Conservation (phyloP, 2,797 vertebrate genomes). For the Cossypha dichroa region DNA sequence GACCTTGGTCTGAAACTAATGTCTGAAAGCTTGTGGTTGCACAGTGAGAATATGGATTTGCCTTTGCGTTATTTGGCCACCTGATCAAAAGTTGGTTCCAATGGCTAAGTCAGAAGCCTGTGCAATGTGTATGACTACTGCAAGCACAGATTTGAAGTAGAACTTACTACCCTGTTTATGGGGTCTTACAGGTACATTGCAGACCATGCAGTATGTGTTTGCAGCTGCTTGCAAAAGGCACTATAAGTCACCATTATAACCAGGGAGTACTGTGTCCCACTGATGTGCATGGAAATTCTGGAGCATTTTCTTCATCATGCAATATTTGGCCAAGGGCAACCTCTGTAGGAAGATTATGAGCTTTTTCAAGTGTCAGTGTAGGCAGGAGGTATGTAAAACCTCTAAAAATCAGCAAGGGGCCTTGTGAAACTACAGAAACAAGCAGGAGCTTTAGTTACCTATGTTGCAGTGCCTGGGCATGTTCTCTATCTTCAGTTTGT, state of each 20-base stretch:
- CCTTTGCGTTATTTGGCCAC: not conserved
- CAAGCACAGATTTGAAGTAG: not conserved
- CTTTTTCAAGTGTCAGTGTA: not conserved
- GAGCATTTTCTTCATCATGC: not conserved
- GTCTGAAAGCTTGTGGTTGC: not conserved
- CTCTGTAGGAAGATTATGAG: not conserved
- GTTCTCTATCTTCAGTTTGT: not conserved
- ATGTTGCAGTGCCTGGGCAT: not conserved
- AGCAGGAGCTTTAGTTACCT: not conserved
- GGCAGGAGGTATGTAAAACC: not conserved
- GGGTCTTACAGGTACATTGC: not conserved
- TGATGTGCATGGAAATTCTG: not conserved
- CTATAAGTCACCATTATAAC: not conserved
- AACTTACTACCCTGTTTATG: not conserved
- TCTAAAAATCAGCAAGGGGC: not conserved
- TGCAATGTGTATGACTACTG: accelerated
- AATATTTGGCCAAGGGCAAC: not conserved
- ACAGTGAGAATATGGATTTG: not conserved
- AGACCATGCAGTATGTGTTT: not conserved
- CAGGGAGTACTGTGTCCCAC: not conserved
- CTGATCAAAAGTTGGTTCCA: not conserved
- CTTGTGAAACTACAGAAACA: not conserved
- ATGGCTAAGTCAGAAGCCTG: not conserved
- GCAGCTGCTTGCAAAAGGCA: not conserved
- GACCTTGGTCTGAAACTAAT: not conserved